Evolutionary conservation across 2,888 invertebrate genomes (phyloP).

Genomic region (Vandiemenella viatica): DNA sequence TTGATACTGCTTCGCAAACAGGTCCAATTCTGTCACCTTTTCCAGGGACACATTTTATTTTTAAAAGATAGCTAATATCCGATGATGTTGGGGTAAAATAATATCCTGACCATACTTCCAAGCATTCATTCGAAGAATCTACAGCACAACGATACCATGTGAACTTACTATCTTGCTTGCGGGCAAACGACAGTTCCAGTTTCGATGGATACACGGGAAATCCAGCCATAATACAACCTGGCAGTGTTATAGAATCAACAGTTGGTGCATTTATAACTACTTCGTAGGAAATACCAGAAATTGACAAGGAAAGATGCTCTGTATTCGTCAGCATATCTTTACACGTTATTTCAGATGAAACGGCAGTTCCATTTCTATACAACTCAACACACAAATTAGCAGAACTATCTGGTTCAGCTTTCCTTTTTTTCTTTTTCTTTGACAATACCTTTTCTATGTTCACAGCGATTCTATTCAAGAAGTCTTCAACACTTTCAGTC

Average conservation of each 20-base stretch:
- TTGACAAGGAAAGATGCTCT: constrained; percentile 18
- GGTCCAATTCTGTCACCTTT: constrained; percentile 43
- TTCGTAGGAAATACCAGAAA: background rate
- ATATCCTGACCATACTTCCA: constrained; percentile 38
- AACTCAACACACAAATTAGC: constrained; percentile 15
- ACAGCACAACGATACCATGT: constrained; percentile 41
- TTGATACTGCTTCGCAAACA: constrained; percentile 41
- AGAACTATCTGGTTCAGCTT: constrained; percentile 4
- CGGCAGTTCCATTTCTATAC: constrained; percentile 16
- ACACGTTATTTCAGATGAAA: constrained; percentile 23
- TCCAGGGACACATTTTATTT: constrained; percentile 40
- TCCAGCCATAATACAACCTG: constrained; percentile 53
- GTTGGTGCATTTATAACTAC: constrained; percentile 62
- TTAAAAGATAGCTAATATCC: constrained; percentile 53
- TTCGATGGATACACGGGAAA: constrained; percentile 61
- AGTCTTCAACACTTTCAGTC: constrained; percentile 41
- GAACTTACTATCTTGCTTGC: constrained; percentile 39
- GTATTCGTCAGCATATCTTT: constrained; percentile 20
- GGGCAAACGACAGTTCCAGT: constrained; percentile 46
- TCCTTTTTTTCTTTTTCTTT: constrained; percentile 32
- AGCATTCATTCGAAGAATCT: constrained; percentile 33
- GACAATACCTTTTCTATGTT: constrained; percentile 48
- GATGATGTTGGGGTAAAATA: constrained; percentile 41
- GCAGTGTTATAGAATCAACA: constrained; percentile 46
- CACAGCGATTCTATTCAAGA: constrained; percentile 41